Evolutionary conservation across 2,113 vertebrate species (phyloP).

Genomic region (Dolichallabes microphthalmus): DNA sequence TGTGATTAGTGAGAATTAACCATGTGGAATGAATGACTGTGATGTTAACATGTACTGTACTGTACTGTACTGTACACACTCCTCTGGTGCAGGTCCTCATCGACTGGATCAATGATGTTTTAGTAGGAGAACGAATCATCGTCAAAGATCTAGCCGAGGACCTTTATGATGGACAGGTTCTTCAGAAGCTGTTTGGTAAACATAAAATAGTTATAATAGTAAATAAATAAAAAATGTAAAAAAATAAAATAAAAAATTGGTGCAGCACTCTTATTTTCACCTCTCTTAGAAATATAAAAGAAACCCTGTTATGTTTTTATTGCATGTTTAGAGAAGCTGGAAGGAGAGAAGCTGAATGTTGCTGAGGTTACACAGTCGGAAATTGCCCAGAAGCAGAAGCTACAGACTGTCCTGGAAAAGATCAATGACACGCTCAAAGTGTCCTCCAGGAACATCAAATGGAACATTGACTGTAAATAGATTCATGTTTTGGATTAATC

Average conservation of each 20-base stretch:
- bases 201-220: not conserved
- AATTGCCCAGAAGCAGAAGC: constrained; percentile 88
- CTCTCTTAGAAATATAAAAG: not conserved
- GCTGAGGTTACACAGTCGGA: constrained; percentile 89
- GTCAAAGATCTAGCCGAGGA: constrained; percentile 89
- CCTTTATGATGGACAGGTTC: constrained; percentile 85
- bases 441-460: constrained; percentile 82
- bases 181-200: constrained; percentile 90
- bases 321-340: constrained; percentile 75
- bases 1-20: not conserved
- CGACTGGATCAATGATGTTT: constrained; percentile 89
- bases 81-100: constrained; percentile 77
- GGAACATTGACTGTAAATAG: constrained; percentile 86
- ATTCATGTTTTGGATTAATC: constrained; percentile 19
- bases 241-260: not conserved
- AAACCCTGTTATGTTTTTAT: constrained; percentile 13
- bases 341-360: constrained; percentile 85
- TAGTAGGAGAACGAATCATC: constrained; percentile 88
- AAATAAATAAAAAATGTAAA: not conserved
- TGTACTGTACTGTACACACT: not conserved
- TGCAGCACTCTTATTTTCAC: not conserved
- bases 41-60: not conserved
- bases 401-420: constrained; percentile 87
- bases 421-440: constrained; percentile 88
- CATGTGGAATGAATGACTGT: not conserved